Conservation (phyloP, 1,140 invertebrate genomes). For the Sitobion miscanthi region DNA sequence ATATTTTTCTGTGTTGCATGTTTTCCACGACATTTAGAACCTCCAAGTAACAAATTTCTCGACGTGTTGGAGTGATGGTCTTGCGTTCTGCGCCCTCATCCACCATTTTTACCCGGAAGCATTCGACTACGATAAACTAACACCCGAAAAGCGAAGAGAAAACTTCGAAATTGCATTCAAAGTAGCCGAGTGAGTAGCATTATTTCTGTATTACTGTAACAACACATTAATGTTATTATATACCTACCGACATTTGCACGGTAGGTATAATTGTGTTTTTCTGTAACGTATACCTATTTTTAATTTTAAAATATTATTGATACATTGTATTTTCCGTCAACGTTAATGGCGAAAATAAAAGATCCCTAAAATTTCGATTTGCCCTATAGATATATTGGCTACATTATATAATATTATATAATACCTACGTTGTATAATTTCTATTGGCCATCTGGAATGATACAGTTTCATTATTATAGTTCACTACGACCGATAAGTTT, state of each 20-base stretch:
- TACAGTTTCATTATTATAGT: neutral
- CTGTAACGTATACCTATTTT: neutral
- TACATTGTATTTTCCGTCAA: neutral
- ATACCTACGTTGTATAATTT: no score
- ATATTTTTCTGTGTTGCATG: neutral
- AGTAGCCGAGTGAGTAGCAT: slow-evolving; percentile 88
- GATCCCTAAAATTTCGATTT: neutral
- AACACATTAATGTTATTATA: neutral
- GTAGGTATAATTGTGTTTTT: neutral
- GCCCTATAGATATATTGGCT: neutral
- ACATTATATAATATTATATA: no score
- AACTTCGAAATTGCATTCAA: slow-evolving; percentile 97
- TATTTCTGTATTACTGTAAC: neutral
- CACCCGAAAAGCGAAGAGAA: slow-evolving; percentile 84
- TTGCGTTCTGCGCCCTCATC: slow-evolving; percentile 95
- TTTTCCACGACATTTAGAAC: slow-evolving; percentile 69
- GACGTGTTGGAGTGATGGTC: slow-evolving; percentile 92
- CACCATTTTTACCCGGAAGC: slow-evolving; percentile 95
- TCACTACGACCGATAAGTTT: neutral
- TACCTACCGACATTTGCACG: neutral
- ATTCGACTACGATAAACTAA: slow-evolving; percentile 89
- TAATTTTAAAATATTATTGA: neutral
- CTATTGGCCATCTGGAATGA: neutral
- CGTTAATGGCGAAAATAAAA: neutral
- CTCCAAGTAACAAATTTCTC: slow-evolving; percentile 96